These are phyloP conservation scores for Muscicapa striata DNA, from an alignment of 2,797 vertebrate genomes.

Conservation along the genomic window DNA sequence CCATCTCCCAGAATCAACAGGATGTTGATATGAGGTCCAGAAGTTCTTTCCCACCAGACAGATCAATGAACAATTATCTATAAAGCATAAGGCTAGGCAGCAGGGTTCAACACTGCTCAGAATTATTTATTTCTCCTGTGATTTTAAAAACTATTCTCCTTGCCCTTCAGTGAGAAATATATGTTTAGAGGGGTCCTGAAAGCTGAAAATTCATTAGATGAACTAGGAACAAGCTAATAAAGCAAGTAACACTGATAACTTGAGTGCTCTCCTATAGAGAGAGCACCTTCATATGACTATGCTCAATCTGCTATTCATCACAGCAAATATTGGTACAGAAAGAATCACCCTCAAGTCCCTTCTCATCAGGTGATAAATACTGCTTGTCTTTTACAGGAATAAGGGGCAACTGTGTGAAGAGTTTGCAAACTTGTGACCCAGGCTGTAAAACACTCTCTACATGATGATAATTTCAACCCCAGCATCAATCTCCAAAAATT, in stretches of 20 bases:
- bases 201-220: constrained; percentile 45
- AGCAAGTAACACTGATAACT: constrained; percentile 11
- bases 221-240: constrained; percentile 21
- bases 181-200: not conserved
- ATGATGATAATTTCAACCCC: fast-evolving
- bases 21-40: constrained; percentile 4
- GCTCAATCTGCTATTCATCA: not conserved
- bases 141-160: constrained; percentile 42
- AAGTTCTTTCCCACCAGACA: constrained; percentile 21
- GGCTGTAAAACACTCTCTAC: not conserved
- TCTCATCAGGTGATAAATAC: not conserved
- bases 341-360: not conserved
- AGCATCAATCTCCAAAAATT: not conserved
- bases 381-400: not conserved
- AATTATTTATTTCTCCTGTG: constrained; percentile 47
- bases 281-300: not conserved
- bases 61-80: constrained; percentile 61
- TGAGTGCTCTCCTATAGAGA: not conserved
- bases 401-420: not conserved
- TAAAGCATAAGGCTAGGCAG: constrained; percentile 13
- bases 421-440: not conserved
- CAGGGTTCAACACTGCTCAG: not conserved
- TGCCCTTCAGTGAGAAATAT: constrained; percentile 23
- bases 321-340: not conserved
- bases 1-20: constrained; percentile 15